Percentiles rank a stretch among this genome's conserved stretches.
Evolutionary conservation across 37 sponge, comb jelly and placozoan species (phyloP).

Genomic region (Haliclona indistincta): DNA sequence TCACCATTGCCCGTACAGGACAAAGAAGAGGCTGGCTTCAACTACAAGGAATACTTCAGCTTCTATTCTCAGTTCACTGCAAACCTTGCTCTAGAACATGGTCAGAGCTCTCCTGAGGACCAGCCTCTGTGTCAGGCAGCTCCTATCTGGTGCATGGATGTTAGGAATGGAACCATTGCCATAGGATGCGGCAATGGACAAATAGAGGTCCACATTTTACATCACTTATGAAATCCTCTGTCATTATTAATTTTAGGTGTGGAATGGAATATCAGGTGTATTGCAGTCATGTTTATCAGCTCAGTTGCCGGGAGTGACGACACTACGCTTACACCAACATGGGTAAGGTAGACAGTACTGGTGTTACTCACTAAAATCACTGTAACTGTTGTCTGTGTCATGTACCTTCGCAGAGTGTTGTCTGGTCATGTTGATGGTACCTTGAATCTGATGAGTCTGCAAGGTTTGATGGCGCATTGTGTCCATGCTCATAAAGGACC

Average conservation of each 20-base stretch:
- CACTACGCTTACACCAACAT: conserved; percentile 23
- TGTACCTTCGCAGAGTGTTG: conserved; percentile 28
- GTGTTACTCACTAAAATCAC: no score
- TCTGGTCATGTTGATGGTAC: conserved; percentile 69
- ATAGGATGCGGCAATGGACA: conserved; percentile 79
- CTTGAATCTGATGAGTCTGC: conserved; percentile 39
- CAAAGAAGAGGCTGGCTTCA: conserved; percentile 30
- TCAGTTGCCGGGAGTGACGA: conserved; percentile 21
- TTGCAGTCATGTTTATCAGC: conserved; percentile 9
- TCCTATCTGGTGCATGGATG: conserved; percentile 77
- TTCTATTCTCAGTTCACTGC: conserved; percentile 76
- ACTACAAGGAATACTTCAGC: conserved; percentile 66
- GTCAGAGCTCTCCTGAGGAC: neutral
- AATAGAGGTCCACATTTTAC: conserved; percentile 70
- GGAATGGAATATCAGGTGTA: conserved; percentile 38
- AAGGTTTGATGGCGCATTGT: conserved; percentile 22
- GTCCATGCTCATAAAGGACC: conserved; percentile 51
- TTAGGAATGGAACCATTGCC: conserved; percentile 36
- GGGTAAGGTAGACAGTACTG: conserved; percentile 22
- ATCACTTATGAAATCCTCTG: conserved; percentile 5
- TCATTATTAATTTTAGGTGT: conserved; percentile 29
- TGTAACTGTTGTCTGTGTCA: no score
- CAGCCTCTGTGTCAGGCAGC: conserved; percentile 7
- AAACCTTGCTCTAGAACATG: conserved; percentile 63
- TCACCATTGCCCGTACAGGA: neutral